Conservation (phyloP, 2,888 invertebrate genomes). For the Apoderus coryli region DNA sequence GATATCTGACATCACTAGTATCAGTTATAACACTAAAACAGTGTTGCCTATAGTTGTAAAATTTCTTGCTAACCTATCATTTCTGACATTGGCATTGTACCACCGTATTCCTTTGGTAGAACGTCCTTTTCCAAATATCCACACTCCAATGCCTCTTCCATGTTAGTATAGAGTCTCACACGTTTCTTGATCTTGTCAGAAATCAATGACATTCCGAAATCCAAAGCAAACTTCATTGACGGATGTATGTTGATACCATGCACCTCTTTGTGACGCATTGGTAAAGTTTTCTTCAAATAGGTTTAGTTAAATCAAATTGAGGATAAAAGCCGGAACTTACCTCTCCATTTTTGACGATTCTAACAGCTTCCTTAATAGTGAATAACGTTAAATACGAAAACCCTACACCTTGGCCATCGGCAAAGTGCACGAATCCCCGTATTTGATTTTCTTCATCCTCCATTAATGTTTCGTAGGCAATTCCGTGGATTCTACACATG, state of each 20-base stretch:
- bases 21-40: too few species aligned
- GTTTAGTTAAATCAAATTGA: conserved; percentile 5
- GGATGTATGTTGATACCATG: conserved; percentile 62
- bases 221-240: conserved; percentile 58
- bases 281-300: conserved; percentile 48
- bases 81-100: conserved; percentile 65
- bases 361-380: conserved; percentile 62
- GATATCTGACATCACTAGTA: too few species aligned
- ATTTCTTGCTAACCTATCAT: conserved; percentile 63
- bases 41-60: too few species aligned
- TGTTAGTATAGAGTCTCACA: conserved; percentile 46
- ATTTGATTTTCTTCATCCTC: conserved; percentile 73
- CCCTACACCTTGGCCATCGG: conserved; percentile 59
- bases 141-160: conserved; percentile 39
- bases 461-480: conserved; percentile 63
- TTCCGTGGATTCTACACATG: conserved; percentile 62
- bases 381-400: conserved; percentile 63
- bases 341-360: conserved; percentile 70
- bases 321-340: conserved; percentile 30
- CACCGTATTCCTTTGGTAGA: conserved; percentile 71
- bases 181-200: conserved; percentile 64
- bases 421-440: conserved; percentile 63
- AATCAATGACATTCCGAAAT: conserved; percentile 62
- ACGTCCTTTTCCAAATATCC: conserved; percentile 31
- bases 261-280: conserved; percentile 66